Evolutionary conservation across 2,888 invertebrate species (phyloP).

Genomic region (Neuroscelio doddi): DNA sequence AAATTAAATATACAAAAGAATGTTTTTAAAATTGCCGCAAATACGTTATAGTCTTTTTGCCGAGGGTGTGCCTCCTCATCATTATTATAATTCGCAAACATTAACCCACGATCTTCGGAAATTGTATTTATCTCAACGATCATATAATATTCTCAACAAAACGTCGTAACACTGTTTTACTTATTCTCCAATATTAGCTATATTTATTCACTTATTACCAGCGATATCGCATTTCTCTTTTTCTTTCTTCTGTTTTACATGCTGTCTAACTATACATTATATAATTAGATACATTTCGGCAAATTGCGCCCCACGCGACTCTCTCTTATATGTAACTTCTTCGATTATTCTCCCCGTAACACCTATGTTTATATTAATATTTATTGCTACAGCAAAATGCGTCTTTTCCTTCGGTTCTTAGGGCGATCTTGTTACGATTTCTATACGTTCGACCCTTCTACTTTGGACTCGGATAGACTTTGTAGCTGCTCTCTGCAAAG

Average conservation of each 20-base stretch:
- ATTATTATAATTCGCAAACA: slow-evolving; percentile 22
- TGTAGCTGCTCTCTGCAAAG: slow-evolving; percentile 21
- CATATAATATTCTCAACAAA: slow-evolving; percentile 45
- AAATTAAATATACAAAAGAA: too few species aligned
- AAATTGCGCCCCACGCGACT: slow-evolving; percentile 23
- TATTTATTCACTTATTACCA: slow-evolving; percentile 25
- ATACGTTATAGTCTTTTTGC: not conserved
- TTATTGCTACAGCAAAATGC: slow-evolving; percentile 46
- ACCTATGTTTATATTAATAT: slow-evolving; percentile 38
- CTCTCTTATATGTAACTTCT: slow-evolving; percentile 18
- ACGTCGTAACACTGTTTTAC: slow-evolving; percentile 38
- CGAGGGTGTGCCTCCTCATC: slow-evolving; percentile 7
- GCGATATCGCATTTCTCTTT: slow-evolving; percentile 3
- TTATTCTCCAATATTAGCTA: slow-evolving; percentile 36
- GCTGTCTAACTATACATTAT: slow-evolving; percentile 38
- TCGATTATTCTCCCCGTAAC: slow-evolving; percentile 22
- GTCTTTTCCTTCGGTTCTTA: slow-evolving; percentile 45
- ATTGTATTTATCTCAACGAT: slow-evolving; percentile 40
- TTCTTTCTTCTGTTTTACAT: slow-evolving; percentile 11
- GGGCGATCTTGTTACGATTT: slow-evolving; percentile 26
- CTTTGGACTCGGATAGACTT: slow-evolving; percentile 3
- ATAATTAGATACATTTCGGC: slow-evolving; percentile 33
- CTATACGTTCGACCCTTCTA: slow-evolving; percentile 8
- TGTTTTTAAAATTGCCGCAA: slow-evolving; percentile 1
- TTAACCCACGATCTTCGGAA: slow-evolving; percentile 34